Evolutionary conservation across 1,140 invertebrate genomes (phyloP), one percentile per base, ranked within the genome.

Genomic region (Caerostris darwini): DNA sequence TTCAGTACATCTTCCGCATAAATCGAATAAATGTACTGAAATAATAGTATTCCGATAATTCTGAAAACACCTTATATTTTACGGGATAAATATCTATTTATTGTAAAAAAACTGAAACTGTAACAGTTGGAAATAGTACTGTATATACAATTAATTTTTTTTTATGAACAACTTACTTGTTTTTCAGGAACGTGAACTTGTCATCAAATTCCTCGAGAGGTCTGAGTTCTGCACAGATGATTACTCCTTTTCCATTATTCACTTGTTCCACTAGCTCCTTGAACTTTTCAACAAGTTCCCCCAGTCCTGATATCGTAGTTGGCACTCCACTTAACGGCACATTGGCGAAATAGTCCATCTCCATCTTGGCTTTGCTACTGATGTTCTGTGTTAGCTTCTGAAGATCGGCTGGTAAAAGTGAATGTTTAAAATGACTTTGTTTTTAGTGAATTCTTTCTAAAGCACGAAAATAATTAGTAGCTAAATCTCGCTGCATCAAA

Each of bases 301-400:
- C 14, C 12, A 94, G 67, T 5, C 87, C 93, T 34, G 83, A 59
- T 10, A 94, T 58, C 8, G 87, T 94, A n/a, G 93, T 90, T 3
- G 93, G 93, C 10, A 94, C 93, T 12, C n/a, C 50, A n/a, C 90
- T 61, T 14, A 94, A 3, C 5, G 93, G 93, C 7, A 94, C 93
- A 8, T 67, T 90, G 14, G 69, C 93, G 57, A 58, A 94, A 14
- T 94, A 94, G 7, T 69, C n/a, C 5, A 94, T 85, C 17, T 94
- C 93, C 88, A 90, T 64, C 14, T 90, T 94, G 4, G 93, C 93
- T 17, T 57, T 82, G 10, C 19, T 57, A 17, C 64, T 90, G 2
- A 94, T 7, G 50, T 90, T 71, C 8, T 94, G 19, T 2, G 71
- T 17, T 50, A 94, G 14, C 53, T 61, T 90, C 56, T 90, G 53